Conservation (phyloP, 2,888 invertebrate genomes). For the Altica lythri region DNA sequence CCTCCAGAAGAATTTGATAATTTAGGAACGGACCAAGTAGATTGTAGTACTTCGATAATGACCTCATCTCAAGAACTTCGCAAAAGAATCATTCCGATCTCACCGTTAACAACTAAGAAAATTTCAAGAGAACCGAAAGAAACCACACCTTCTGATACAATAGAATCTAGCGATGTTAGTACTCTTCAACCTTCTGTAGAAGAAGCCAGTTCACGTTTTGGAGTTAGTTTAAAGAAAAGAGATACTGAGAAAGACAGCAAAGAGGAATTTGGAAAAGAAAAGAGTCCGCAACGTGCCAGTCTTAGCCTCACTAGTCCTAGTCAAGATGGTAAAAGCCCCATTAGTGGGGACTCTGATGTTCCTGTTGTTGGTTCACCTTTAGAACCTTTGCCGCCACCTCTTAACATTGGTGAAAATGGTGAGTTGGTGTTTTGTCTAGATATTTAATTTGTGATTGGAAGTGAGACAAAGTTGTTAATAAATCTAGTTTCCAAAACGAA, state of each 20-base stretch:
- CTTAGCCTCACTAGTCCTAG: slow-evolving; percentile 55
- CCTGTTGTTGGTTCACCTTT: slow-evolving; percentile 59
- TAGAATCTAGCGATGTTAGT: slow-evolving; percentile 59
- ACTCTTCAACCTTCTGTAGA: slow-evolving; percentile 71
- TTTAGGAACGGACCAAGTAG: slow-evolving; percentile 43
- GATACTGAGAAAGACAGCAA: slow-evolving; percentile 61
- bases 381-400: slow-evolving; percentile 56
- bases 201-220: slow-evolving; percentile 73
- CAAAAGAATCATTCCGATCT: slow-evolving; percentile 52
- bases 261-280: slow-evolving; percentile 55
- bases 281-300: slow-evolving; percentile 53
- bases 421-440: slow-evolving; percentile 34
- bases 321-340: slow-evolving; percentile 54
- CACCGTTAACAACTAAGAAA: slow-evolving; percentile 51
- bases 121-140: slow-evolving; percentile 45
- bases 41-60: slow-evolving; percentile 47
- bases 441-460: too few species aligned
- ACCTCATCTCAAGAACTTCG: slow-evolving; percentile 50
- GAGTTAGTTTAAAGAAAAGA: slow-evolving; percentile 70
- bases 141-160: slow-evolving; percentile 17
- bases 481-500: too few species aligned
- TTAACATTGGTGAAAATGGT: slow-evolving; percentile 51
- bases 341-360: slow-evolving; percentile 56
- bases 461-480: too few species aligned
- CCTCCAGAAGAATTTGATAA: slow-evolving; percentile 70